Base-by-base conservation (phyloP, 2,888 invertebrate species). In the Eristalis pertinax region DNA sequence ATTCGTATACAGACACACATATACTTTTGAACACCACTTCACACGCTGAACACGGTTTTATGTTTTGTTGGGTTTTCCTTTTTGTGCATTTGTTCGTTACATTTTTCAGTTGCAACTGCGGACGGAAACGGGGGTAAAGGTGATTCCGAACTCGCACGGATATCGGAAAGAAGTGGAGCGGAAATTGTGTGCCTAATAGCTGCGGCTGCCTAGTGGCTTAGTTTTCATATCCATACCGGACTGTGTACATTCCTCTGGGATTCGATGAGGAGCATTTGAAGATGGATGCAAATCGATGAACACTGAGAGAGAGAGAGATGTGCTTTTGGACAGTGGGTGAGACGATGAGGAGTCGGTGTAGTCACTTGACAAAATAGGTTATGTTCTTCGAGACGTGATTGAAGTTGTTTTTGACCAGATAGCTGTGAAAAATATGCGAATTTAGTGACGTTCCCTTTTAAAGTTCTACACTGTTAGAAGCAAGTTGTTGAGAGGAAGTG, bases 61-160 rank as follows among this genome's bases (percentile, higher is more conserved):
- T 74, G 11, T 56, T 63, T 35, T 77, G 32, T 68, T 68, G 68
- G 7, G 8, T 24, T 35, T 29, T 69, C 26, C 24, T 62, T 72
- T 72, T 35, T 41, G 35, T 63, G 50, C 63, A 35, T 69, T 69
- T 63, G 19, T 65, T 29, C 24, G 15, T 65, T 56, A 75, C 68
- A 24, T 41, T 77, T 69, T 69, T 77, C 32, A 43, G 43, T 62
- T 77, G 69, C 69, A 63, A 60, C 15, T 19, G 50, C 22, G 50
- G 50, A 50, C 32, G 0, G 19, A 50, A n/a, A 50, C 50, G 19
- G 50, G 50, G 50, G 19, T 50, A 50, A 19, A 19, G 50, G 50
- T 50, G 50, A 19, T 50, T 50, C 19, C 19, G 19, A 19, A 50
- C 8, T 8, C 50, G 19, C 19, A 8, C 32, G 50, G 50, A 50